Evolutionary conservation across 1,140 invertebrate species (phyloP), one percentile per base, ranked within the genome.

Genomic region (Homalodisca vitripennis): DNA sequence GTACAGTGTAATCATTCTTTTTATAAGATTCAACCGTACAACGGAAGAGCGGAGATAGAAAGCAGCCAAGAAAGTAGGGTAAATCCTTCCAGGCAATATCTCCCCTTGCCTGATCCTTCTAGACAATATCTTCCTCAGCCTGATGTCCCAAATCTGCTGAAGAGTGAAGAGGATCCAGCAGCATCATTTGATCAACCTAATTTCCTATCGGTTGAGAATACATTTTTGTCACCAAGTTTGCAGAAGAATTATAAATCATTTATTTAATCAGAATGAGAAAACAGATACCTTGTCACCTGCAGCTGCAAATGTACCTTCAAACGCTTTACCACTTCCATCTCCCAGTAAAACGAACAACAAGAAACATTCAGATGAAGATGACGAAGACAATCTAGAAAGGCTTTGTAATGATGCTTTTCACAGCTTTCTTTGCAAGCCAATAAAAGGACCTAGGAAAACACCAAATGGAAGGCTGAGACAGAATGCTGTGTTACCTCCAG

Each of bases 331-430:
- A 24, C 55, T 26, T 12, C 13, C 55, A 27, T 22, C 55, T 60
- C 55, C 55, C 26, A 60, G 55, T 27, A 10, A 12, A 26, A 27
- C 55, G 10, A 30, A 26, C 14, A 26, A 60, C 29, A 60, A 60
- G 26, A 60, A 60, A n/a, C 55, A 60, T n/a, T 60, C 55, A 22
- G 22, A 60, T 60, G 34, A 41, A 41, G 55, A 60, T 30, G 55
- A 60, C 27, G 55, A 60, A n/a, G 26, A 73, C 22, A 70, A 66
- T 3, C 29, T 73, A 26, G 69, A 73, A 51, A 55, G 66, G 30
- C 47, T 73, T 20, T 73, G 71, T 24, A 73, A 70, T 32, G 71
- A 73, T 41, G 68, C 71, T 2, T 73, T 73, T 46, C 71, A 73
- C 34, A 73, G 71, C 41, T 73, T 73, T 34, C 22, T 73, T 12